phyloP scores from a whole-genome alignment of 2,113 vertebrate species.

The Lepidothrix coronata region DNA sequence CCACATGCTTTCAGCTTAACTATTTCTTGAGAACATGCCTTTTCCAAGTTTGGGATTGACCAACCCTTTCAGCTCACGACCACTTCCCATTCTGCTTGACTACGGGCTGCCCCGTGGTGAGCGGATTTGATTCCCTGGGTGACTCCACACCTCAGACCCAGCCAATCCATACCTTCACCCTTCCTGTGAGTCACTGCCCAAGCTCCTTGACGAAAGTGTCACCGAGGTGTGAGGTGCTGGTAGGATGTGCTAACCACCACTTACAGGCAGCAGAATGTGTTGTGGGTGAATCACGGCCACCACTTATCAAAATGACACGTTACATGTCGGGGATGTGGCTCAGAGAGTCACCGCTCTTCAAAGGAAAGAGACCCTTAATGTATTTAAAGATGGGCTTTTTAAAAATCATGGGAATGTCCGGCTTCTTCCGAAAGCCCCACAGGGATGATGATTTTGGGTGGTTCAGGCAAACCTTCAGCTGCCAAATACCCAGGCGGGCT shows the following conservation, averaged over 20 bases:
- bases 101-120: accelerated
- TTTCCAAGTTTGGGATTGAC: not conserved
- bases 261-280: not conserved
- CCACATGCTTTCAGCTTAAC: accelerated
- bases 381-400: not conserved
- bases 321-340: not conserved
- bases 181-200: not conserved
- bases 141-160: not conserved
- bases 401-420: accelerated
- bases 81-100: not conserved
- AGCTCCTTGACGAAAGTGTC: not conserved
- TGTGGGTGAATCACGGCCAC: not conserved
- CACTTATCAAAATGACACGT: not conserved
- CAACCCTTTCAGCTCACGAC: not conserved
- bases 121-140: not conserved
- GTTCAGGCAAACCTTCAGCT: not conserved
- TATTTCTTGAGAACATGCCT: not conserved
- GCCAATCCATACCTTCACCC: not conserved
- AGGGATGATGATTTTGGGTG: not conserved
- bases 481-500: not conserved
- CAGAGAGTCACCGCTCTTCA: not conserved
- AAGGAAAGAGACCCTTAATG: not conserved
- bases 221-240: not conserved
- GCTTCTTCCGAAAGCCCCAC: not conserved
- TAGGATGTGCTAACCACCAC: not conserved